Base-by-base conservation (phyloP, 2,113 vertebrate species). In the Uria lomvia region DNA sequence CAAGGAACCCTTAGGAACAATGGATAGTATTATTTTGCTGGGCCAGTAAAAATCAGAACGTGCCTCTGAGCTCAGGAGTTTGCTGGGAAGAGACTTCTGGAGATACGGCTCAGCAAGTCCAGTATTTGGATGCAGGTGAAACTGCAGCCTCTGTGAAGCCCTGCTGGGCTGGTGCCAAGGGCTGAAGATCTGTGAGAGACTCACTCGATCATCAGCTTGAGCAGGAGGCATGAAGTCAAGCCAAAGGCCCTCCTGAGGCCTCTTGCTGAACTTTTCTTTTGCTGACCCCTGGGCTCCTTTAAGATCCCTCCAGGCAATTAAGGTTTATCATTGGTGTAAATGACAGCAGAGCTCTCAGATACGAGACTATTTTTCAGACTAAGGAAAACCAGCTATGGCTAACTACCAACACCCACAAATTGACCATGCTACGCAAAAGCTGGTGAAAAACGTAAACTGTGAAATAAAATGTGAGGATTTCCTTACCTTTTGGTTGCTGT, bases 401-500 rank as follows among this genome's bases (percentile, higher is more conserved):
- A 32, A 58, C 38, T n/a, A 60, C 14, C 38, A 77, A 26, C 53
- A 86, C 7, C 36, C 17, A 55, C 4, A 4, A 32, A 66, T 27
- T 45, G 23, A 73, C 15, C 21, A 52, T 4, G 4, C 27, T 12
- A 36, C 8, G 13, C 0, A 8, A 68, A 79, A 89, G 34, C n/a
- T 75, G 47, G 52, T 49, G 60, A 58, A 42, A 75, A 67, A 56
- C 42, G 10, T 52, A 68, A 87, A 79, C 2, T 8, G 16, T 29
- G 45, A 58, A 42, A 74, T 56, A 62, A 27, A 58, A 60, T 5
- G 5, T 50, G 40, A 52, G 26, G 8, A 59, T 53, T 83, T 50
- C 40, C 97, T 98, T 98, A 99, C 99, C 99, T 99, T 99, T 99
- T 24, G 95, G 97, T 65, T 84, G 96, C 11, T 98, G 98, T 17